Evolutionary conservation across 2,113 vertebrate species (phyloP).

Genomic region (Aplodontia rufa): DNA sequence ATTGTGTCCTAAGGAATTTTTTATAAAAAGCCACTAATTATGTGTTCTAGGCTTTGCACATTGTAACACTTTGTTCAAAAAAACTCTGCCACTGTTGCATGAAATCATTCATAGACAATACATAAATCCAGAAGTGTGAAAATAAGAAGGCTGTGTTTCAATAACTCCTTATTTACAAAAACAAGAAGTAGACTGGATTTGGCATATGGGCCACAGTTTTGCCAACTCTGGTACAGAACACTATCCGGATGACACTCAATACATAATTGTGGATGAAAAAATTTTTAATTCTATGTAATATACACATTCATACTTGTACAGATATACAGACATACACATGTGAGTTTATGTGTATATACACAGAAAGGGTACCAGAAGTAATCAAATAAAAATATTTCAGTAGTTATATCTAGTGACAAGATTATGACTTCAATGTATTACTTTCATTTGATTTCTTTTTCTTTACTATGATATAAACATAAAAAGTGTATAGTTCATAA

Average conservation of each 20-base stretch:
- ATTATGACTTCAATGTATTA: not conserved
- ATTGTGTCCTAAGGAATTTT: not conserved
- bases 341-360: not conserved
- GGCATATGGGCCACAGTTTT: not conserved
- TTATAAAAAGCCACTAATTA: not conserved
- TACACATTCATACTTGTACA: not conserved
- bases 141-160: not conserved
- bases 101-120: not conserved
- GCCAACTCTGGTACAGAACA: not conserved
- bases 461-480: not conserved
- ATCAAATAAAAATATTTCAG: constrained; percentile 6
- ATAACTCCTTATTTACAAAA: not conserved
- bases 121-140: not conserved
- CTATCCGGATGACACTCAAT: not conserved
- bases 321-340: not conserved
- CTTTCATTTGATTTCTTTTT: not conserved
- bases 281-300: not conserved
- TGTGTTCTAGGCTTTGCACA: not conserved
- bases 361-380: not conserved
- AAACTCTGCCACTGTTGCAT: not conserved
- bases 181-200: not conserved
- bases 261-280: not conserved
- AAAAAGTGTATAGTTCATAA: not conserved
- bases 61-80: not conserved
- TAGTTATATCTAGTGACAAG: not conserved